Evolutionary conservation across 1,140 invertebrate species (phyloP).

Genomic region (Pseudoatta argentina): DNA sequence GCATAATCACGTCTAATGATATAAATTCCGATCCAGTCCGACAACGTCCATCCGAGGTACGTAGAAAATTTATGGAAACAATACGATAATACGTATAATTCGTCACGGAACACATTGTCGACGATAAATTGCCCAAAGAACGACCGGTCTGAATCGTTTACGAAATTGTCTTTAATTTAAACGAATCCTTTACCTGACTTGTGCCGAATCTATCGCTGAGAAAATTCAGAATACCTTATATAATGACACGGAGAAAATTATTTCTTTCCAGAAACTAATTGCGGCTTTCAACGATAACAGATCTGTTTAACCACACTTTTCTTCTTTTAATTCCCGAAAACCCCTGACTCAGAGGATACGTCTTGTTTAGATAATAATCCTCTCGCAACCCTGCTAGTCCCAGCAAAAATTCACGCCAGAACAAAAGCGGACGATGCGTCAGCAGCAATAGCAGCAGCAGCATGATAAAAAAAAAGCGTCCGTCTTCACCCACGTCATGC

Average conservation of each 20-base stretch:
- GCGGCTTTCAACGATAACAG: not conserved
- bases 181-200: not conserved
- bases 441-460: conserved; percentile 19
- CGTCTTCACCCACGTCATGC: conserved; percentile 47
- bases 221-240: not conserved
- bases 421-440: conserved; percentile 57
- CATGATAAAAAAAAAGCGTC: conserved; percentile 20
- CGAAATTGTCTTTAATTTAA: not conserved
- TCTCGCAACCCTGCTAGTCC: not conserved
- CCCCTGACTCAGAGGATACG: conserved; percentile 50
- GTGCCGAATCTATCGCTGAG: not conserved
- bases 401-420: conserved; percentile 35
- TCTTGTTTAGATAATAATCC: conserved; percentile 56
- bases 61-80: conserved; percentile 51
- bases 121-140: conserved; percentile 26
- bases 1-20: conserved; percentile 51
- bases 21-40: conserved; percentile 26
- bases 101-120: not conserved
- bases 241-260: not conserved
- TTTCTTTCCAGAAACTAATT: not conserved
- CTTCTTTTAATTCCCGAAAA: conserved; percentile 30
- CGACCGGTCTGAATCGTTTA: not conserved
- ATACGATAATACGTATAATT: conserved; percentile 22
- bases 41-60: not conserved
- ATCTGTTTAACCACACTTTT: not conserved